Evolutionary conservation across 2,797 vertebrate genomes (phyloP).

Genomic region (Botia almorhae): DNA sequence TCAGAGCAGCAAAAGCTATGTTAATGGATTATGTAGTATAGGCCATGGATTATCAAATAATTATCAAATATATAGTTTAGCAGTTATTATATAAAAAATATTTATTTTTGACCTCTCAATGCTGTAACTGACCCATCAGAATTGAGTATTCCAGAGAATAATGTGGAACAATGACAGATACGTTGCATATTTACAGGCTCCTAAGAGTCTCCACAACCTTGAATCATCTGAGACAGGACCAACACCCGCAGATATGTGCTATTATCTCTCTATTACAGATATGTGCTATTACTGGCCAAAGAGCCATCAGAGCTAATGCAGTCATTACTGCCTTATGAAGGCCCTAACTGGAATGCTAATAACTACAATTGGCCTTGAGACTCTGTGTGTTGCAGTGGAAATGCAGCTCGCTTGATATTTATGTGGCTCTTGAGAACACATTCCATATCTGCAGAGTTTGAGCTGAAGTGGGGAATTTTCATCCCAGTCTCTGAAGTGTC

Average conservation of each 20-base stretch:
- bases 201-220: conserved; percentile 40
- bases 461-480: conserved; percentile 45
- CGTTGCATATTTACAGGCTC: conserved; percentile 43
- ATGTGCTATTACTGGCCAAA: conserved; percentile 8
- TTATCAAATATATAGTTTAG: background rate
- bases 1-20: too few relatives aligned
- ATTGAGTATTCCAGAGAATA: background rate
- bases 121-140: background rate
- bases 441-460: conserved; percentile 48
- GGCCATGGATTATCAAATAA: too few relatives aligned
- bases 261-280: conserved; percentile 4
- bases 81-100: background rate
- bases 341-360: conserved; percentile 22
- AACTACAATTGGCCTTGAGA: background rate
- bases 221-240: conserved; percentile 43
- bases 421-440: conserved; percentile 51
- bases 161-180: conserved; percentile 19
- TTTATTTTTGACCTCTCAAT: background rate
- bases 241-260: conserved; percentile 33
- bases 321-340: conserved; percentile 25
- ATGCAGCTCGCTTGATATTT: conserved; percentile 44
- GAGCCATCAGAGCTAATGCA: conserved; percentile 22
- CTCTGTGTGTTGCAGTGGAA: conserved; percentile 32
- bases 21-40: too few relatives aligned
- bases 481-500: conserved; percentile 9